Base-by-base conservation (phyloP, 2,113 vertebrate genomes). In the Melanocharis versteri region DNA sequence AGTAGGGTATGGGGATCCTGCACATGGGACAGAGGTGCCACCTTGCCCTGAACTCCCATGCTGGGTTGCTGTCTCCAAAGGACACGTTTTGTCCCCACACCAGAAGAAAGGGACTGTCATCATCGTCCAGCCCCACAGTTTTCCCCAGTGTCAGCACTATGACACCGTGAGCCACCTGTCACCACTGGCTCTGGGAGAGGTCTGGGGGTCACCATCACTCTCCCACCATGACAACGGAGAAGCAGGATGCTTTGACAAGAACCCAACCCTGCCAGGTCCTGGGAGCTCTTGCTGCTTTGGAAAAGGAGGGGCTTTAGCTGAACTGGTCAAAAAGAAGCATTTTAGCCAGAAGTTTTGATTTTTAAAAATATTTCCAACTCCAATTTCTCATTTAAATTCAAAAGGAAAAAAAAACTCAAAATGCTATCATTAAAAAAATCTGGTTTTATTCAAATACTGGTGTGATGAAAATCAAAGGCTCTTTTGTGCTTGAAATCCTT, bases 181-280 rank as follows among this genome's bases (percentile, higher is more conserved):
- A 9, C 70, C 2, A 1, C 57, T 23, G 62, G 6, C 60, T 56
- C 42, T 33, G 54, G 33, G n/a, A 81, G 58, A 78, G 51, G 65
- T 81, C 87, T 78, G 51, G 47, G 53, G 60, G 37, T 93, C 83
- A 73, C 69, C 89, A 84, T 82, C 77, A 37, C 35, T 87, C 83
- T 86, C 80, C 44, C 27, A 50, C 27, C 1, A 2, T 48, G 80
- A 73, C 50, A 65, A 65, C 50, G 51, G 68, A 83, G 51, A 45
- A 89, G 62, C 73, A 79, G 78, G 66, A 62, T 66, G 76, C 56
- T 83, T 71, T 50, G 80, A 50, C 51, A 77, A 22, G 24, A 45
- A 33, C 19, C 7, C 75, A 68, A 28, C 37, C 8, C 42, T 20
- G 33, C 17, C 27, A 58, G 33, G 17, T 47, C 44, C 64, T 10